Conservation (phyloP, 2,888 invertebrate genomes). For the Mycalesis mineus region DNA sequence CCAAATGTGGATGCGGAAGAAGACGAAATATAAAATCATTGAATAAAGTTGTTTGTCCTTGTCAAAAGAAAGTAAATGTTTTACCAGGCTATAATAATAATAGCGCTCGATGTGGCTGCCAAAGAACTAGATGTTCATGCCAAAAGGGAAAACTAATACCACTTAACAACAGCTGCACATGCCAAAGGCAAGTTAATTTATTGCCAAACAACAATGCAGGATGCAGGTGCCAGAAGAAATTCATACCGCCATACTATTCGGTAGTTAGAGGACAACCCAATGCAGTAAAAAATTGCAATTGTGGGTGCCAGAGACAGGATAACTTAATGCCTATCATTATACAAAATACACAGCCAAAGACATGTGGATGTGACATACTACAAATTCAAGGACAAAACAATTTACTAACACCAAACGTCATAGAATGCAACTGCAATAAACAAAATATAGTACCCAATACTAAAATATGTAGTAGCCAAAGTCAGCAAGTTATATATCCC, state of each 20-base stretch:
- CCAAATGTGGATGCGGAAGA: neutral
- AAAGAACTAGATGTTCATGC: neutral
- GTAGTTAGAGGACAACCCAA: neutral
- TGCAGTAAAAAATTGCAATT: neutral
- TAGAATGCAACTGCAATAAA: neutral
- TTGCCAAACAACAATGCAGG: neutral
- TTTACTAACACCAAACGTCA: neutral
- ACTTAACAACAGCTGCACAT: neutral
- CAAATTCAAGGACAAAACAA: neutral
- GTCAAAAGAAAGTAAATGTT: neutral
- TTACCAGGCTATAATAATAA: too few relatives aligned
- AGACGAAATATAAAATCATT: neutral
- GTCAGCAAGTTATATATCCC: constrained; percentile 1
- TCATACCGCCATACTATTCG: neutral
- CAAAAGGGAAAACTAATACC: neutral
- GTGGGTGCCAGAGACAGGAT: neutral
- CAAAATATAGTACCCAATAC: neutral
- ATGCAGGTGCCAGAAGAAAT: neutral
- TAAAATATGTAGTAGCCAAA: constrained; percentile 1
- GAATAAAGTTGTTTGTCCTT: neutral
- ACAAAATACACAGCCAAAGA: neutral
- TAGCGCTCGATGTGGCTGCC: neutral
- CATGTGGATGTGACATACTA: too few relatives aligned
- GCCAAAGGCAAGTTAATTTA: neutral
- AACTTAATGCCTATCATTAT: neutral